Conservation (phyloP, 2,113 vertebrate genomes). For the Elaphurus davidianus region DNA sequence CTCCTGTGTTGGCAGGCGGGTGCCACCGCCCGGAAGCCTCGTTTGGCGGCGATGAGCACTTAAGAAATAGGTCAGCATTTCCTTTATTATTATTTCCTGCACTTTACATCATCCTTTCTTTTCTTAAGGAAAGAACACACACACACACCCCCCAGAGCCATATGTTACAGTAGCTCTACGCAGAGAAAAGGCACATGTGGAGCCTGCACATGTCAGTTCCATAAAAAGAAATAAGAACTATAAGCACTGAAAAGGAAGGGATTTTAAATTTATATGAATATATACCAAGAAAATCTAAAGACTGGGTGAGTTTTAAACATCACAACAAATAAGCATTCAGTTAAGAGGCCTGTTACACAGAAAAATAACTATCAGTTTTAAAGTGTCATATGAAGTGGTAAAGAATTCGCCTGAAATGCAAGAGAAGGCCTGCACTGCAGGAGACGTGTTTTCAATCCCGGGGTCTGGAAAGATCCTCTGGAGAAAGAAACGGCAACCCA, state of each 20-base stretch:
- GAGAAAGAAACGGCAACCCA: neutral
- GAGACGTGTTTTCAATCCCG: neutral
- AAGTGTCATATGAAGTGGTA: neutral
- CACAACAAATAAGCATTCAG: neutral
- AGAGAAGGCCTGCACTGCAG: neutral
- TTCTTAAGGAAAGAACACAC: neutral
- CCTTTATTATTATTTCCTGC: conserved; percentile 30
- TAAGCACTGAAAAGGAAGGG: neutral
- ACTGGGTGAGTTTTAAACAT: neutral
- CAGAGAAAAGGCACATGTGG: neutral
- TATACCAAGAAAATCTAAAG: neutral
- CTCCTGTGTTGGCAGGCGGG: neutral
- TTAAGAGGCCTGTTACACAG: neutral
- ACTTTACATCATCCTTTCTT: neutral
- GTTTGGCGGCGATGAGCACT: neutral
- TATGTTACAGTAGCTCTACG: neutral
- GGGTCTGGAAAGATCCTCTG: neutral
- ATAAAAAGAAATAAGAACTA: neutral
- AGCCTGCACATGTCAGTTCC: neutral
- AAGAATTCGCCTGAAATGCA: neutral
- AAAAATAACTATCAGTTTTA: neutral
- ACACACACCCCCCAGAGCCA: neutral
- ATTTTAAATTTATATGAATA: conserved; percentile 8
- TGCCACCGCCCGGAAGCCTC: neutral
- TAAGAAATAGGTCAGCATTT: neutral